A percentile compares a stretch with the other conserved stretches of the same genome.
Evolutionary conservation across 2,797 vertebrate genomes (phyloP).

Genomic region (Siniperca scherzeri): DNA sequence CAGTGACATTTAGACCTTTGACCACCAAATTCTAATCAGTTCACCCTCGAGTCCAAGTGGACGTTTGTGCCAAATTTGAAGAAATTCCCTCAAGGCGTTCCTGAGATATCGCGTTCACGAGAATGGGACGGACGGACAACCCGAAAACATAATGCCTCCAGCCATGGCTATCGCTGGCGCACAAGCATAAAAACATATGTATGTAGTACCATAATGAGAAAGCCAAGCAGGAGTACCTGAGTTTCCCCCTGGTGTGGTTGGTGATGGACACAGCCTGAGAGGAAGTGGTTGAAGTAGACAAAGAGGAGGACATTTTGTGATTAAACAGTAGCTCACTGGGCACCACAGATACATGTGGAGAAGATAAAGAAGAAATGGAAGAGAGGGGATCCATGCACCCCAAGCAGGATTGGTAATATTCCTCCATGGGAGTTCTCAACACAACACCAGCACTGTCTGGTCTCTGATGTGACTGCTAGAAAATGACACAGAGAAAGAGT

Average conservation of each 20-base stretch:
- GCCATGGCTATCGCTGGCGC: too few relatives aligned
- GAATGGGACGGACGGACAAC: too few relatives aligned
- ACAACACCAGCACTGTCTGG: slow-evolving; percentile 43
- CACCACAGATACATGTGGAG: slow-evolving; percentile 85
- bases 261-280: slow-evolving; percentile 85
- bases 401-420: slow-evolving; percentile 82
- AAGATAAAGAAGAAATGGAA: slow-evolving; percentile 31
- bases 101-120: too few relatives aligned
- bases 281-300: slow-evolving; percentile 48
- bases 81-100: too few relatives aligned
- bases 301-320: slow-evolving; percentile 67
- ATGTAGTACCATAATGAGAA: background rate
- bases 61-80: too few relatives aligned
- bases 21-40: too few relatives aligned
- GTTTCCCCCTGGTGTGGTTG: slow-evolving; percentile 90
- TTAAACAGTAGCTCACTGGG: slow-evolving; percentile 89
- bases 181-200: rapidly evolving
- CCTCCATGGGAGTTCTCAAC: slow-evolving; percentile 76
- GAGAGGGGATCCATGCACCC: slow-evolving; percentile 30
- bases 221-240: slow-evolving; percentile 74
- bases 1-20: too few relatives aligned
- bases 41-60: too few relatives aligned
- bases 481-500: slow-evolving; percentile 23
- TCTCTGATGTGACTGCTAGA: slow-evolving; percentile 66
- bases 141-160: too few relatives aligned